phyloP scores from a whole-genome alignment of 2,113 vertebrate genomes.

The Anseranas semipalmata region DNA sequence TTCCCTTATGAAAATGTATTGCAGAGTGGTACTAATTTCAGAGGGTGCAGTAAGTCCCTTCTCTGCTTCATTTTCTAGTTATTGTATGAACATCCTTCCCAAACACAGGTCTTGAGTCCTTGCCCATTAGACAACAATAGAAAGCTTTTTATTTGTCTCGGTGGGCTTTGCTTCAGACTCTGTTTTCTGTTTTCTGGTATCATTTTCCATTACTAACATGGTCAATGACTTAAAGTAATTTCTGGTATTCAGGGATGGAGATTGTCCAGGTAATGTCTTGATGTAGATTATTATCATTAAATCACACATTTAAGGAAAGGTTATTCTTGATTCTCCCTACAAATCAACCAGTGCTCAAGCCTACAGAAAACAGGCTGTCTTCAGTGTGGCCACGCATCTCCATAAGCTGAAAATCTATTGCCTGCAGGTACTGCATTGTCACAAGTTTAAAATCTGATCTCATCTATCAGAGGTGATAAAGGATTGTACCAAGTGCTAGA shows the following conservation, averaged over 20 bases:
- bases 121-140: background rate
- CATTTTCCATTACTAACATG: background rate
- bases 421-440: background rate
- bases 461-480: background rate
- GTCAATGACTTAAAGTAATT: background rate
- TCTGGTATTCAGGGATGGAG: background rate
- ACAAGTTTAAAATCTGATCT: background rate
- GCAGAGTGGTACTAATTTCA: background rate
- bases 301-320: background rate
- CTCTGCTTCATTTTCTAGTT: background rate
- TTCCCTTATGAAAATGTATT: background rate
- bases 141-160: background rate
- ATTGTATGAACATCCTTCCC: background rate
- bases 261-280: background rate
- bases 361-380: background rate
- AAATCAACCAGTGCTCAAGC: background rate
- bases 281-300: background rate
- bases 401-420: background rate
- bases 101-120: background rate
- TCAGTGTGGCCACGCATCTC: background rate
- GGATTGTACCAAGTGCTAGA: background rate
- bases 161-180: background rate
- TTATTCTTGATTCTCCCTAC: background rate
- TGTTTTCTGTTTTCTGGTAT: too few species aligned
- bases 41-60: background rate